phyloP scores from a whole-genome alignment of 2,113 vertebrate genomes.

The Ceuthmochares aereus region DNA sequence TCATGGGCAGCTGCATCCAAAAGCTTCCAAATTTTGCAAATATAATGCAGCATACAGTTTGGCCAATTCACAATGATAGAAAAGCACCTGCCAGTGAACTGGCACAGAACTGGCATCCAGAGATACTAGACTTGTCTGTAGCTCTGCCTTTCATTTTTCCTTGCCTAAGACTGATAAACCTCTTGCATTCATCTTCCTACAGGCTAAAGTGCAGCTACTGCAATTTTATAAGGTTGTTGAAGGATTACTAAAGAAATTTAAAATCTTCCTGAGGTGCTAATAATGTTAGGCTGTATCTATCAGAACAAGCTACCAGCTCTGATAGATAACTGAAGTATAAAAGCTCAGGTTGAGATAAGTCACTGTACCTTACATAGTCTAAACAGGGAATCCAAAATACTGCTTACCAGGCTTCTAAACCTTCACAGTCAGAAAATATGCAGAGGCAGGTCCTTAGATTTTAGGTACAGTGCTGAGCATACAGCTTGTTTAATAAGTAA shows the following conservation, averaged over 20 bases:
- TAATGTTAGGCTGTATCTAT: not conserved
- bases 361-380: not conserved
- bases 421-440: not conserved
- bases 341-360: not conserved
- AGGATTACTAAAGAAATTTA: conserved; percentile 17
- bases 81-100: not conserved
- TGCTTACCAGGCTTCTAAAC: not conserved
- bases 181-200: not conserved
- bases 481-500: not conserved
- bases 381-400: not conserved
- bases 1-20: not conserved
- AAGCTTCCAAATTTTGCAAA: not conserved
- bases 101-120: not conserved
- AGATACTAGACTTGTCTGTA: not conserved
- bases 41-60: not conserved
- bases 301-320: not conserved
- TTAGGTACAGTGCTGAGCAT: not conserved
- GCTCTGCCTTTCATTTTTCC: not conserved
- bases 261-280: conserved; percentile 27
- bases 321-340: not conserved
- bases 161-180: not conserved
- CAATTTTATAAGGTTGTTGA: conserved; percentile 14
- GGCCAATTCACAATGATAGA: not conserved
- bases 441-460: not conserved
- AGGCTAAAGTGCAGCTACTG: not conserved